Evolutionary conservation across 2,888 invertebrate genomes (phyloP).

Genomic region (Ophioninae sp.): DNA sequence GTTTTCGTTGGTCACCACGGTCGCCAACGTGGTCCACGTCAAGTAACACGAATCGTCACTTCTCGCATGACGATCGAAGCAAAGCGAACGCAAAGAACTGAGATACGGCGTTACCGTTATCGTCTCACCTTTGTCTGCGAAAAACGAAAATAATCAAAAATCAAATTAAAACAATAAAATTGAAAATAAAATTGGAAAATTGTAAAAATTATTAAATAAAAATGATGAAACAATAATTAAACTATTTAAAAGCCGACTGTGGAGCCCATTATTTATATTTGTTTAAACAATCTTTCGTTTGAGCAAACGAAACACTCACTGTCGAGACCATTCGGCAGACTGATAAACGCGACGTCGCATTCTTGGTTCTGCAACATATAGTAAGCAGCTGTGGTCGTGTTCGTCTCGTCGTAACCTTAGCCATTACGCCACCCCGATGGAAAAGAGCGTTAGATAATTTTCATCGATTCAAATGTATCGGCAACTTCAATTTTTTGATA

Average conservation of each 20-base stretch:
- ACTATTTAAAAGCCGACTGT: no score
- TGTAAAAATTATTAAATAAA: neutral
- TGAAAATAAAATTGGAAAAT: no score
- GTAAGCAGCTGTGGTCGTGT: slow-evolving; percentile 46
- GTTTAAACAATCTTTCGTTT: neutral
- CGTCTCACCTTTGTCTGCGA: slow-evolving; percentile 34
- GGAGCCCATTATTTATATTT: neutral
- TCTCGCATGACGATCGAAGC: slow-evolving; percentile 67
- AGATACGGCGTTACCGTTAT: slow-evolving; percentile 28
- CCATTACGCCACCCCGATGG: neutral
- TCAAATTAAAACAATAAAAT: neutral
- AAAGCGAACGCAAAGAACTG: slow-evolving; percentile 72
- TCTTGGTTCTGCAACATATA: slow-evolving; percentile 85
- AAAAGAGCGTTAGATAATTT: neutral
- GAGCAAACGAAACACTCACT: slow-evolving; percentile 24
- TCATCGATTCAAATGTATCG: neutral
- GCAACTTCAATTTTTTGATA: neutral
- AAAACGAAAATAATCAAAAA: slow-evolving; percentile 24
- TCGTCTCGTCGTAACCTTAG: slow-evolving; percentile 28
- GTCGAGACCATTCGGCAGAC: slow-evolving; percentile 79
- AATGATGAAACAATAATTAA: neutral
- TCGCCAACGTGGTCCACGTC: slow-evolving; percentile 76
- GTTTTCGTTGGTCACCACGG: slow-evolving; percentile 84
- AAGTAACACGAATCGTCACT: slow-evolving; percentile 70
- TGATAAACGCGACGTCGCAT: slow-evolving; percentile 91